phyloP scores from a whole-genome alignment of 2,113 vertebrate species.

The Rissa tridactyla region DNA sequence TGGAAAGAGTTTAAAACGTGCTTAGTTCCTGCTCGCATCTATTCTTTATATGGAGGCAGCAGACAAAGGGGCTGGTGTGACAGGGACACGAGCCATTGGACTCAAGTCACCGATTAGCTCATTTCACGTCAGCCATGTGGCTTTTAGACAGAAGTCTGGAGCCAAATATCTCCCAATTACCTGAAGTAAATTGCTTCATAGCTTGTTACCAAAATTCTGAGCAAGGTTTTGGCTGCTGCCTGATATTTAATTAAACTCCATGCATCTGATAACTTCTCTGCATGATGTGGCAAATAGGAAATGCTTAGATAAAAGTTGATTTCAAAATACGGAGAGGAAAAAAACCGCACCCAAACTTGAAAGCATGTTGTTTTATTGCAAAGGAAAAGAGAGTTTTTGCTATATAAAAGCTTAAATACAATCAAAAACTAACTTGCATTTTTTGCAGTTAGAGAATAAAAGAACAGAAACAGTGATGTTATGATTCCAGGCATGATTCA shows the following conservation, averaged over 20 bases:
- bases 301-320: neutral
- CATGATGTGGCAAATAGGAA: neutral
- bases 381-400: neutral
- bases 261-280: conserved; percentile 6
- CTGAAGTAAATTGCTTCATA: conserved; percentile 45
- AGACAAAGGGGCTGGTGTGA: neutral
- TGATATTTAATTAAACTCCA: conserved; percentile 45
- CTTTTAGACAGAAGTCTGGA: conserved; percentile 16
- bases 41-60: neutral
- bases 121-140: conserved; percentile 28
- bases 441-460: neutral
- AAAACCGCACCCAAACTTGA: neutral
- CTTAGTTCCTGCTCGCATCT: neutral
- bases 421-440: neutral
- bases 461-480: neutral
- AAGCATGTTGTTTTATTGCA: neutral
- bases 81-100: neutral
- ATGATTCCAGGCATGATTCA: neutral
- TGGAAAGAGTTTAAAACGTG: neutral
- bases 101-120: neutral
- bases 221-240: conserved; percentile 19
- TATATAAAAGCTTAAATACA: neutral
- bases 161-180: conserved; percentile 49
- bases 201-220: conserved; percentile 42
- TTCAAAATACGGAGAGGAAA: neutral